Base-by-base conservation (phyloP, 2,888 invertebrate species). In the Salticus scenicus region DNA sequence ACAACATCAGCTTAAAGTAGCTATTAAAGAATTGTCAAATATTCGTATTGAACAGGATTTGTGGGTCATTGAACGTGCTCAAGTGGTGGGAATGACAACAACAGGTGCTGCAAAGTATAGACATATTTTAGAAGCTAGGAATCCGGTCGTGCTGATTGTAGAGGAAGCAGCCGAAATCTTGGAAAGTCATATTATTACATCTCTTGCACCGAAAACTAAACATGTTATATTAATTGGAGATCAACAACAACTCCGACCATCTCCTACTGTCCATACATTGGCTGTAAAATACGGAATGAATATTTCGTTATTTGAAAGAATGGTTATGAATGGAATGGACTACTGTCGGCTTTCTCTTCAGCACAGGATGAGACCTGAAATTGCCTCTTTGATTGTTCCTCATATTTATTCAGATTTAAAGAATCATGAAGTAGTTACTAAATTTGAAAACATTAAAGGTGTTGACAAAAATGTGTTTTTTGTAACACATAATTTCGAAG, bases 101-200 rank as follows among this genome's bases (percentile, higher is more conserved):
- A 94, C 95, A 0, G 94, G 94, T 24, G 96, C 96, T 0, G 95
- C 96, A 0, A 92, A 94, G 76, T 91, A 94, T 24, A 94, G 94
- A 88, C 92, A 93, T 0, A 91, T 95, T 4, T 91, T 96, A 86
- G 92, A 93, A 74, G 91, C 92, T 69, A 90, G 95, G 1, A 91
- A 92, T 81, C 93, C 94, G 2, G 93, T 94, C 86, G 94, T 95
- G 89, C 90, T 93, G 2, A 90, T 93, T 20, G 95, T 97, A 0
- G 97, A 97, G 91, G 97, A 97, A 92, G 97, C 97, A 0, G 97
- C 96, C 0, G 96, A 97, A 92, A 95, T 97, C 0, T 91, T 96
- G 42, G 97, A 97, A 90, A 93, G 95, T 0, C 97, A 97, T 90
- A 94, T 96, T n/a, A 92, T 96, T 0, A 94, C 95, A 0, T 94